Base-by-base conservation (phyloP, 2,888 invertebrate genomes). In the Zygaena filipendulae region DNA sequence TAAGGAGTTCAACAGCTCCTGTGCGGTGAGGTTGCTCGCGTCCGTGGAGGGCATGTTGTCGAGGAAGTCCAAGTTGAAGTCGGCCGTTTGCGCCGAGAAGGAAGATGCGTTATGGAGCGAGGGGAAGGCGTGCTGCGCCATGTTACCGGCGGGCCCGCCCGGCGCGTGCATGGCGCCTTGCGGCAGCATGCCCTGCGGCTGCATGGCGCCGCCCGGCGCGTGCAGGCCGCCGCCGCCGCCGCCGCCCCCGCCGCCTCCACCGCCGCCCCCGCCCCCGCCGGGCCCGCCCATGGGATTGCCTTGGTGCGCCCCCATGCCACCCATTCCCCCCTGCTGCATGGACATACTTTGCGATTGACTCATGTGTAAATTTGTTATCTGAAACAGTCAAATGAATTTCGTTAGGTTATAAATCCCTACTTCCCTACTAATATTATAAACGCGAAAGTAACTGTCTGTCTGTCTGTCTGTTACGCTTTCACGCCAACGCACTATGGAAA, bases 51-150 rank as follows among this genome's bases (percentile, higher is more conserved):
- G 87, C 62, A 93, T 84, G 71, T 88, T 90, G 63, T 93, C 93
- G 37, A 92, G 83, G 75, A 92, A 91, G 81, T 93, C 92, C 48
- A 93, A 84, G 64, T 86, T 88, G 67, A 93, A 90, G 69, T 92
- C 91, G 5, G 82, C 59, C 37, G 82, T 63, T 30, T 79, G 74
- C 37, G 75, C 80, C 28, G 79, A 59, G 54, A 71, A 82, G 50
- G 77, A 68, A 49, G 81, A 62, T 47, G 79, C 47, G 38, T 45
- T 49, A 38, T 70, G 71, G 29, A 71, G 55, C 4, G 68, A 54
- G 1, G 70, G 59, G 60, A 70, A 70, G 26, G 59, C 35, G 27
- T 56, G 51, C 29, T 48, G 35, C 9, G 26, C 21, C 29, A 29
- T 38, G 50, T 37, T 43, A n/a, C 33, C 31, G 25, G 32, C 39